A percentile compares a stretch with the other conserved stretches of the same genome.
Conservation (phyloP, 2,113 vertebrate species). For the Arothron firmamentum region DNA sequence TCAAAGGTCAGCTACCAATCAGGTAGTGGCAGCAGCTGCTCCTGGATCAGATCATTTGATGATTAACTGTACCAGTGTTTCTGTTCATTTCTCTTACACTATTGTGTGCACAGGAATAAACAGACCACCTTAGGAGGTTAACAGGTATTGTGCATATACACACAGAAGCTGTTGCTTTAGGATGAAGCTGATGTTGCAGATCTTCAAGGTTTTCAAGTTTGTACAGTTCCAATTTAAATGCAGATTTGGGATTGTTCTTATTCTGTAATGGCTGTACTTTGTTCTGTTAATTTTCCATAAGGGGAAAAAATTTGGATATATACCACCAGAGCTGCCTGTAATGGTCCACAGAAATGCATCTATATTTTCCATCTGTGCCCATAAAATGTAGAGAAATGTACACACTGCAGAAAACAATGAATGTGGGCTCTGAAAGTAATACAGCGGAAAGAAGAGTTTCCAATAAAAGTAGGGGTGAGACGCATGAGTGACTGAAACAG, state of each 20-base stretch:
- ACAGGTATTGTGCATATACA: not conserved
- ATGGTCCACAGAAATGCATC: conserved; percentile 12
- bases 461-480: no score
- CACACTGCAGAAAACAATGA: not conserved
- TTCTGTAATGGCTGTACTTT: conserved; percentile 12
- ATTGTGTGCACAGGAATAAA: conserved; percentile 11
- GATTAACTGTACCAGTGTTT: conserved; percentile 47
- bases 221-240: conserved; percentile 39
- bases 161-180: conserved; percentile 3
- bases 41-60: conserved; percentile 52
- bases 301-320: no score
- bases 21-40: conserved; percentile 40
- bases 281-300: not conserved
- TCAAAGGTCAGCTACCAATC: conserved; percentile 55
- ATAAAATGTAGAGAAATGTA: not conserved
- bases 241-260: conserved; percentile 12
- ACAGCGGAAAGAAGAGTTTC: no score
- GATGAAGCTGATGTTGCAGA: no score
- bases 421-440: not conserved
- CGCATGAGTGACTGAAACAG: not conserved
- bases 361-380: not conserved
- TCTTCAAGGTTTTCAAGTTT: conserved; percentile 8
- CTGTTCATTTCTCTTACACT: conserved; percentile 20
- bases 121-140: conserved; percentile 14
- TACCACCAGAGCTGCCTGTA: not conserved